Evolutionary conservation across 2,113 vertebrate genomes (phyloP), one percentile per base, ranked within the genome.

Genomic region (Cathartes aura): DNA sequence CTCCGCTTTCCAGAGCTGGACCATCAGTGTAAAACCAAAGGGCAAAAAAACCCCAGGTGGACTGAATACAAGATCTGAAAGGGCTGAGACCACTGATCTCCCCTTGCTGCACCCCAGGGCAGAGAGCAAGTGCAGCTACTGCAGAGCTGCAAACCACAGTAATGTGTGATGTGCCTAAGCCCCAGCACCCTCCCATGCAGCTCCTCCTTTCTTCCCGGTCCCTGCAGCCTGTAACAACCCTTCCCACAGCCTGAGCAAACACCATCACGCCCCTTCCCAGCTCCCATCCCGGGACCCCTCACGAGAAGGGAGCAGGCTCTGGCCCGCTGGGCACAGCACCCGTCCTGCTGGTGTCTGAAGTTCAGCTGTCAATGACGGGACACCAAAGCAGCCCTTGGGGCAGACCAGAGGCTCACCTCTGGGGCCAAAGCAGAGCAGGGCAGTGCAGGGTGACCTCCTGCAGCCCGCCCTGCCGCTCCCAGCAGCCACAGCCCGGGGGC

Each of bases 141-240:
- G 48, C 5, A 64, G 63, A 87, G 53, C 12, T 36, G 42, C 47
- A 79, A 71, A 55, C 36, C 23, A 48, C 26, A 40, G 34, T 5
- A 43, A 24, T 0, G 5, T 15, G 45, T 32, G 30, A 53, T 17
- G 14, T 74, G 21, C 23, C 11, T 0, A 0, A 59, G 45, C 22
- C 19, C n/a, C 76, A 73, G 29, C 15, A 12, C 38, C 9, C 20
- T 38, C 17, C 32, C 2, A 1, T 0, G 0, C 80, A 73, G 38
- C 66, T 59, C 36, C 23, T 82, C 34, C 55, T 36, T 82, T 48
- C 0, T 0, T 70, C 1, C 1, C 0, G 29, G 13, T n/a, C 20
- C 85, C 40, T 43, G 22, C 55, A 74, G 55, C 64, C 29, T 64
- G 43, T n/a, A 34, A 29, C 19, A 34, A 22, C 32, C 67, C 67